A percentile compares a stretch with the other conserved stretches of the same genome.
Conservation (phyloP, 2,888 invertebrate genomes). For the Chymomyza caudatula region DNA sequence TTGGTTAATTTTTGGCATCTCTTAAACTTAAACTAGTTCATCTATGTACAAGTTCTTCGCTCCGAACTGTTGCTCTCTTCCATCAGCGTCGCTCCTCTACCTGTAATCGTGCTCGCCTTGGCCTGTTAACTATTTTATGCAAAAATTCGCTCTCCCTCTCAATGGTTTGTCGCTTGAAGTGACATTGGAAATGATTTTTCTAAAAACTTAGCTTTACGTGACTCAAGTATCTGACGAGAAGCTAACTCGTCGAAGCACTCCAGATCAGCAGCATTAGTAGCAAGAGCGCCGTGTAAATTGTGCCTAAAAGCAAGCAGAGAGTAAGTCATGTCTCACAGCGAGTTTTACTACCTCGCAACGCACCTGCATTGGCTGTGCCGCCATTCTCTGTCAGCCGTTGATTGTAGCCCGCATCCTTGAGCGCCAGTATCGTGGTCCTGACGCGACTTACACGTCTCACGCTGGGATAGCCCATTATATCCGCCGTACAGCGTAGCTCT, state of each 20-base stretch:
- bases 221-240: constrained; percentile 20
- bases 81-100: neutral
- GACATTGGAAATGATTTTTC: constrained; percentile 7
- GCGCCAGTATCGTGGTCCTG: constrained; percentile 74
- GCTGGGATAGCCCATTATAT: constrained; percentile 72
- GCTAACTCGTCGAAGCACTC: constrained; percentile 58
- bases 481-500: constrained; percentile 75
- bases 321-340: neutral
- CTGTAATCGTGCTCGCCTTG: neutral
- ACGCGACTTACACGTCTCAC: constrained; percentile 71
- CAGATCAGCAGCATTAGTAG: constrained; percentile 48
- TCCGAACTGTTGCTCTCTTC: no score
- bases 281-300: constrained; percentile 43
- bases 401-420: constrained; percentile 75
- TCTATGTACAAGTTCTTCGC: neutral
- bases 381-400: constrained; percentile 75
- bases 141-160: neutral
- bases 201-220: constrained; percentile 37
- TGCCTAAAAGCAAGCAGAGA: constrained; percentile 32
- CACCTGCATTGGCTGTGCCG: constrained; percentile 50
- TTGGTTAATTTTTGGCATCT: neutral
- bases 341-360: neutral
- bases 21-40: neutral
- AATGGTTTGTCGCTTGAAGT: neutral
- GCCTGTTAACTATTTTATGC: neutral